A percentile compares a stretch with the other conserved stretches of the same genome.
phyloP scores from a whole-genome alignment of 2,113 vertebrate genomes.

The Antidorcas marsupialis region DNA sequence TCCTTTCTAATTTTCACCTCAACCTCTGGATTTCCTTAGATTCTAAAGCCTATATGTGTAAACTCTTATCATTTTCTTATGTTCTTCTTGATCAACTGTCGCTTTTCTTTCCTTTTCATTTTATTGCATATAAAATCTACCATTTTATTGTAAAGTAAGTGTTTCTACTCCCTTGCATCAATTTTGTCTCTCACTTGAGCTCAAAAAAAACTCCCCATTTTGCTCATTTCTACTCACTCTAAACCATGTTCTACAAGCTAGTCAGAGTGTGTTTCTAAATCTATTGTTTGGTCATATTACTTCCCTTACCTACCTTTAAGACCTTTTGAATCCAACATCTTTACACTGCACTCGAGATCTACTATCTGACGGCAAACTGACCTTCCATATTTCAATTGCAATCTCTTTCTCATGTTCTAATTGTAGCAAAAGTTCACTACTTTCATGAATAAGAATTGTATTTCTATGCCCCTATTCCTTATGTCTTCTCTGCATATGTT shows the following conservation, averaged over 20 bases:
- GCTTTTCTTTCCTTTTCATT: neutral
- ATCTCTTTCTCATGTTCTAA: neutral
- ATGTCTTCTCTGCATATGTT: neutral
- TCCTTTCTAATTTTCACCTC: neutral
- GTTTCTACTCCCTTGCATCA: neutral
- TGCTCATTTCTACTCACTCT: neutral
- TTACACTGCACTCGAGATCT: neutral
- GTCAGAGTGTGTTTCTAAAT: neutral
- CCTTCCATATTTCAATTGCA: neutral
- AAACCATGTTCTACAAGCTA: neutral
- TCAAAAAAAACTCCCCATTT: neutral
- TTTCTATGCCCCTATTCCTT: neutral
- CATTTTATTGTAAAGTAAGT: neutral
- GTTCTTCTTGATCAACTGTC: neutral
- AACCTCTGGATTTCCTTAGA: neutral
- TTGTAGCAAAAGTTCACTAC: neutral
- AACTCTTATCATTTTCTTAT: accelerated
- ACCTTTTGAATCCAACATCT: neutral
- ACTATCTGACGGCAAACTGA: neutral
- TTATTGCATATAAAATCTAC: neutral
- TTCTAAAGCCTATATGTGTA: neutral
- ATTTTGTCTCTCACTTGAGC: neutral
- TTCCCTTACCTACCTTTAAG: neutral
- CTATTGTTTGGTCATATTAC: neutral
- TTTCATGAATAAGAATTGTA: neutral